Conservation (phyloP, 2,797 vertebrate species). For the Sebastes nivosus region DNA sequence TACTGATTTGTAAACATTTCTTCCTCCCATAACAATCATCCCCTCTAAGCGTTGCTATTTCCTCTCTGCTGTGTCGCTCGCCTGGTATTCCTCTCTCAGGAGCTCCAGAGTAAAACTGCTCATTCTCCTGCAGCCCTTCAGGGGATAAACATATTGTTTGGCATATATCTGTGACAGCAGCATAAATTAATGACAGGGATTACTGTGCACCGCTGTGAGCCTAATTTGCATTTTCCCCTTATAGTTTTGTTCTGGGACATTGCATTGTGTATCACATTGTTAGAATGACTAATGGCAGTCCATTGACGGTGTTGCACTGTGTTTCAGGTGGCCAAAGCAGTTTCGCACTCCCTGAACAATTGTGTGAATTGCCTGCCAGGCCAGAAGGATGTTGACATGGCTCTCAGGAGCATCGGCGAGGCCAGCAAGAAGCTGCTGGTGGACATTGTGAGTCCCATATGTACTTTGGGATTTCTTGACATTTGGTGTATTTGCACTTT, state of each 20-base stretch:
- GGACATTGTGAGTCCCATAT: slow-evolving; percentile 86
- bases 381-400: slow-evolving; percentile 98
- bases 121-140: slow-evolving; percentile 65
- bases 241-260: slow-evolving; percentile 45
- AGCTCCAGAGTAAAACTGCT: slow-evolving; percentile 59
- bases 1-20: slow-evolving; percentile 62
- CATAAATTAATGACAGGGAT: slow-evolving; percentile 78
- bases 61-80: slow-evolving; percentile 50
- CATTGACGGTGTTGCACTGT: slow-evolving; percentile 44
- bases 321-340: slow-evolving; percentile 95
- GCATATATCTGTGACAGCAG: slow-evolving; percentile 77
- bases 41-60: slow-evolving; percentile 67
- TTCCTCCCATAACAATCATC: slow-evolving; percentile 62
- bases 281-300: slow-evolving; percentile 55
- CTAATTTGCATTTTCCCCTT: slow-evolving; percentile 71
- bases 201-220: slow-evolving; percentile 60
- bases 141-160: slow-evolving; percentile 77
- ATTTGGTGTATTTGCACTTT: background rate
- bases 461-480: background rate
- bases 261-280: slow-evolving; percentile 47
- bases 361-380: slow-evolving; percentile 98
- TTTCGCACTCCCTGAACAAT: slow-evolving; percentile 98
- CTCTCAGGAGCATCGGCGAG: slow-evolving; percentile 96
- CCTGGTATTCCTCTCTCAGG: slow-evolving; percentile 59
- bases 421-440: slow-evolving; percentile 98